Evolutionary conservation across 2,113 vertebrate genomes (phyloP).

Genomic region (Misgurnus mizolepis): DNA sequence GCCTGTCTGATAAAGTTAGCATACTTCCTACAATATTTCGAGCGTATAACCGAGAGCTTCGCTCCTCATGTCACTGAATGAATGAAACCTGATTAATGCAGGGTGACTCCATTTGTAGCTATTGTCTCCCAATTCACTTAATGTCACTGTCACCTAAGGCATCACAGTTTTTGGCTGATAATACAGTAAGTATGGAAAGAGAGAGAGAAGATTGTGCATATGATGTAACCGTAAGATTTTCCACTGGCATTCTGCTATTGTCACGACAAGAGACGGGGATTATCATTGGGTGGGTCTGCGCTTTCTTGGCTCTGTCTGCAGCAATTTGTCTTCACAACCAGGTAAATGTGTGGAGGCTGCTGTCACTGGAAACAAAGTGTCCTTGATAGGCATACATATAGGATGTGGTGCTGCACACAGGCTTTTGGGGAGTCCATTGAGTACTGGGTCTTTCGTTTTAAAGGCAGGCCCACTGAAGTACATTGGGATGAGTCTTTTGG

Average conservation of each 20-base stretch:
- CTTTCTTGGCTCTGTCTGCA: constrained; percentile 49
- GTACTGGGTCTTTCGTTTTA: constrained; percentile 18
- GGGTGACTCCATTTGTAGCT: background rate
- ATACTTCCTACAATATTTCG: background rate
- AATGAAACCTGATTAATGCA: constrained; percentile 6
- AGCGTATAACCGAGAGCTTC: background rate
- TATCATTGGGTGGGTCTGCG: constrained; percentile 42
- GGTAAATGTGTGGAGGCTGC: constrained; percentile 46
- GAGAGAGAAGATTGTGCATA: constrained; percentile 8
- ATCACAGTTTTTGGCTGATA: background rate
- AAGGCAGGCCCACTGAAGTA: background rate
- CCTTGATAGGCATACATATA: constrained; percentile 72
- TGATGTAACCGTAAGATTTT: constrained; percentile 4
- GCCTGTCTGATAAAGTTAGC: background rate
- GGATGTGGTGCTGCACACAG: constrained; percentile 18
- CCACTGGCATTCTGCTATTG: constrained; percentile 40
- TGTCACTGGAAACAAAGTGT: constrained; percentile 67
- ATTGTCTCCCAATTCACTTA: background rate
- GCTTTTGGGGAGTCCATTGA: constrained; percentile 38
- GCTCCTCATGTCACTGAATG: no score
- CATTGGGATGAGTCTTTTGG: no score
- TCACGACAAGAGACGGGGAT: constrained; percentile 31
- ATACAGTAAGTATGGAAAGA: background rate
- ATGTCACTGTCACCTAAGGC: background rate
- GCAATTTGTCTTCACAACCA: constrained; percentile 50